Percentiles rank a stretch among this genome's conserved stretches.
phyloP scores from a whole-genome alignment of 2,888 invertebrate species.

The Plusia festucae region DNA sequence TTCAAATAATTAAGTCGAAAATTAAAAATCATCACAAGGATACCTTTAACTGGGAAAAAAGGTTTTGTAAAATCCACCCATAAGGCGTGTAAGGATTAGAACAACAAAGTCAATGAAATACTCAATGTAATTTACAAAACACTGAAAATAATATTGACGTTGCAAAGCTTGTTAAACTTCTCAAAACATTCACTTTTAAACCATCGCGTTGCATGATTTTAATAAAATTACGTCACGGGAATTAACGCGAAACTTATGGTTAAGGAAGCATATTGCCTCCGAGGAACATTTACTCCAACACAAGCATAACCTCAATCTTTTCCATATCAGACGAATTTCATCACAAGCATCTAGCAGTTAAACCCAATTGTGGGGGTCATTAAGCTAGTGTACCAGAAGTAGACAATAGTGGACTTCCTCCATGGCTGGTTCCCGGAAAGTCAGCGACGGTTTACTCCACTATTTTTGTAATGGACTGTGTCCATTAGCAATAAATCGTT shows the following conservation, averaged over 20 bases:
- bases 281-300: constrained; percentile 27
- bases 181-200: not conserved
- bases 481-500: constrained; percentile 78
- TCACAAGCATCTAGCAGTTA: constrained; percentile 51
- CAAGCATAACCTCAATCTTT: constrained; percentile 30
- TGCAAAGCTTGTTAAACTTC: too few relatives aligned
- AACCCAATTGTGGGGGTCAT: constrained; percentile 62
- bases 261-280: constrained; percentile 3
- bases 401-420: constrained; percentile 55
- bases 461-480: constrained; percentile 81
- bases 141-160: too few relatives aligned
- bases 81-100: not conserved
- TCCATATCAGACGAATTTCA: constrained; percentile 48
- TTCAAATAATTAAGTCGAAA: too few relatives aligned
- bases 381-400: constrained; percentile 54
- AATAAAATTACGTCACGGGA: too few relatives aligned
- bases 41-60: too few relatives aligned
- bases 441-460: constrained; percentile 59
- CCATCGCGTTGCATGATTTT: too few relatives aligned
- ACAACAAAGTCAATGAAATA: too few relatives aligned
- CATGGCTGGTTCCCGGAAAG: constrained; percentile 61
- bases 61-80: too few relatives aligned
- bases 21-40: too few relatives aligned
- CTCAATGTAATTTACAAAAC: too few relatives aligned
- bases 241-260: too few relatives aligned